A percentile compares a stretch with the other conserved stretches of the same genome.
phyloP scores from a whole-genome alignment of 2,888 invertebrate species.

The Microctonus brassicae region DNA sequence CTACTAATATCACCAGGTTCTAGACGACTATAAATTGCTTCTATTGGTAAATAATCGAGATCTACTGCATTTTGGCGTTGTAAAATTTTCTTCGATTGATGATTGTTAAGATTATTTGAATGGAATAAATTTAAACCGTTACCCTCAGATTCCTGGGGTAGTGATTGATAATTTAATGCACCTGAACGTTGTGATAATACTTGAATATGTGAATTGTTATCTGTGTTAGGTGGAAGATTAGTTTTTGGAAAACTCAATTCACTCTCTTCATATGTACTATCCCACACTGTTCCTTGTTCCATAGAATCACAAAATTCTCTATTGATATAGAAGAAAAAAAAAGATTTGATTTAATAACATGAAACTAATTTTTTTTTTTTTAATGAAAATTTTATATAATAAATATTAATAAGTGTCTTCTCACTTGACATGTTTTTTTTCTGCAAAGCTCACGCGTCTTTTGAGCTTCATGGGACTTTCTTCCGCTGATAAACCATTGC shows the following conservation, averaged over 20 bases:
- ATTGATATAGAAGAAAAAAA: slow-evolving; percentile 2
- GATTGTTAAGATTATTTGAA: not conserved
- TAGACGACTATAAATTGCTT: not conserved
- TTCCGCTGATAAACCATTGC: slow-evolving; percentile 50
- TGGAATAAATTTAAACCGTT: not conserved
- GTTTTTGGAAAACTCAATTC: slow-evolving; percentile 53
- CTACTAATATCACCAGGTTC: not conserved
- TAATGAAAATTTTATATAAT: slow-evolving; percentile 11
- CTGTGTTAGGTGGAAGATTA: slow-evolving; percentile 35
- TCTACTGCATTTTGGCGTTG: not conserved
- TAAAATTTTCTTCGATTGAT: not conserved
- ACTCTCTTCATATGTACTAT: slow-evolving; percentile 62
- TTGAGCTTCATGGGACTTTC: slow-evolving; percentile 54
- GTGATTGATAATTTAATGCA: not conserved
- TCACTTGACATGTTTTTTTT: slow-evolving; percentile 64
- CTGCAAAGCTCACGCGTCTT: slow-evolving; percentile 64
- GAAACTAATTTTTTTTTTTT: not conserved
- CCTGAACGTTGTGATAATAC: not conserved
- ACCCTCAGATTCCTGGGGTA: not conserved
- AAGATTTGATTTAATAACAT: not conserved
- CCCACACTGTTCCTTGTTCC: slow-evolving; percentile 63
- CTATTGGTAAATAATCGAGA: not conserved
- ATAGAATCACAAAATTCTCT: slow-evolving; percentile 63
- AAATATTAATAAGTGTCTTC: slow-evolving; percentile 23
- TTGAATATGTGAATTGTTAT: slow-evolving; percentile 16